These are phyloP conservation scores for Leucosticte australis DNA, from an alignment of 2,113 vertebrate genomes.

Conservation along the genomic window DNA sequence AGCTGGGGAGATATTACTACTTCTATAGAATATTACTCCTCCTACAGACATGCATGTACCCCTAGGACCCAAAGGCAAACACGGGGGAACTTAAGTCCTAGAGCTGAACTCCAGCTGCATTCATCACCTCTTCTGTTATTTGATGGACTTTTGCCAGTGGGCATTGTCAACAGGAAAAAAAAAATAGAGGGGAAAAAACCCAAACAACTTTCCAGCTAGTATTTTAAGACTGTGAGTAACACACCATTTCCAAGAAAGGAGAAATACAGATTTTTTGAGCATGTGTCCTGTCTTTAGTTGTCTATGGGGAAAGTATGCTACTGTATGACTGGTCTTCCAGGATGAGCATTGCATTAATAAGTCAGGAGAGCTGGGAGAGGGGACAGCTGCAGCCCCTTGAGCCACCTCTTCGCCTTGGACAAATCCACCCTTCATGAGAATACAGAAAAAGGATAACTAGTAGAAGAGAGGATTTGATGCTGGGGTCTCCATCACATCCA, in stretches of 20 bases:
- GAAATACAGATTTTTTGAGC: not conserved
- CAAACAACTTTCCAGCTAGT: not conserved
- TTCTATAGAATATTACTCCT: not conserved
- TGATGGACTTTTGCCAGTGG: conserved; percentile 31
- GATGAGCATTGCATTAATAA: not conserved
- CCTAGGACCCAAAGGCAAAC: conserved; percentile 1
- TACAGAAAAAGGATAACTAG: not conserved
- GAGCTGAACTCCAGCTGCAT: conserved; percentile 25
- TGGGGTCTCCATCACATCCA: not conserved
- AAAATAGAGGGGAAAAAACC: not conserved
- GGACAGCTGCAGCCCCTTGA: not conserved
- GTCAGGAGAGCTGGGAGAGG: not conserved
- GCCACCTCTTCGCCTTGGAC: not conserved
- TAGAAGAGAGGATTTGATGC: not conserved
- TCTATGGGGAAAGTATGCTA: not conserved
- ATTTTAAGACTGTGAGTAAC: conserved; percentile 1
- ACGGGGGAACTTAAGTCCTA: not conserved
- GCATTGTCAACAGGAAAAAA: not conserved
- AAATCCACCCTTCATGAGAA: not conserved
- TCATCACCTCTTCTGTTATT: conserved; percentile 33
- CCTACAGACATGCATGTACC: not conserved
- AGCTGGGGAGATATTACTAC: not conserved
- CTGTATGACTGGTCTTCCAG: not conserved
- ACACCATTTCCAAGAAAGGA: not conserved
- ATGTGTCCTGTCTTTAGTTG: not conserved